Evolutionary conservation across 2,797 vertebrate genomes (phyloP), one percentile per base, ranked within the genome.

Genomic region (Anableps anableps): DNA sequence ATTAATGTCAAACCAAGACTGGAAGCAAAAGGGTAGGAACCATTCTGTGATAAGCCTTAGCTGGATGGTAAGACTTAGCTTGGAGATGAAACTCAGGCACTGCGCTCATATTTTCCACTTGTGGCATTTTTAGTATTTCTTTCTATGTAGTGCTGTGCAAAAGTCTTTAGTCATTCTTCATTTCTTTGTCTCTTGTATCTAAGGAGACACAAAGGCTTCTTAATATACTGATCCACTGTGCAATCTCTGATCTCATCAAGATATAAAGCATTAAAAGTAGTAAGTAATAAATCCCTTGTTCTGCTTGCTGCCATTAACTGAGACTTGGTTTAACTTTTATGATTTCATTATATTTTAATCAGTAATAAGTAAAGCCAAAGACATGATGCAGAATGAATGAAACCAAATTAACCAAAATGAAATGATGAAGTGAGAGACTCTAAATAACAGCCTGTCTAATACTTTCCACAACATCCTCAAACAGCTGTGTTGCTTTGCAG

Each of bases 381-480:
- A 86, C 88, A 90, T 86, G 87, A 94, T 90, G 88, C 84, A 94
- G 93, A 83, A 92, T 84, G 84, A 84, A 89, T 75, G 48, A 70
- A 51, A 36, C 51, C n/a, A n/a, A n/a, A n/a, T n/a, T n/a, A n/a
- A n/a, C n/a, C n/a, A 85, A 85, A 93, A 91, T 86, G 88, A 94
- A 94, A 92, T 91, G 75, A 93, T 85, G 83, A 82, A 86, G 82
- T 87, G 87, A 83, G 81, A 89, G 79, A 77, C 70, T 68, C 51
- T 79, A 80, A 86, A 91, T 90, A 89, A 76, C 85, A 77, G 75
- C 87, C 82, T 76, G 72, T 31, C 87, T 91, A 91, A 95, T 94
- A 89, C 85, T 94, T 95, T 95, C 92, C 92, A 93, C 93, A 93
- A 94, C 86, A 87, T 85, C 53, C 85, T 90, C 72, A 94, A 91